Evolutionary conservation across 1,140 invertebrate genomes (phyloP).

Genomic region (Leptestheria dahalacensis): DNA sequence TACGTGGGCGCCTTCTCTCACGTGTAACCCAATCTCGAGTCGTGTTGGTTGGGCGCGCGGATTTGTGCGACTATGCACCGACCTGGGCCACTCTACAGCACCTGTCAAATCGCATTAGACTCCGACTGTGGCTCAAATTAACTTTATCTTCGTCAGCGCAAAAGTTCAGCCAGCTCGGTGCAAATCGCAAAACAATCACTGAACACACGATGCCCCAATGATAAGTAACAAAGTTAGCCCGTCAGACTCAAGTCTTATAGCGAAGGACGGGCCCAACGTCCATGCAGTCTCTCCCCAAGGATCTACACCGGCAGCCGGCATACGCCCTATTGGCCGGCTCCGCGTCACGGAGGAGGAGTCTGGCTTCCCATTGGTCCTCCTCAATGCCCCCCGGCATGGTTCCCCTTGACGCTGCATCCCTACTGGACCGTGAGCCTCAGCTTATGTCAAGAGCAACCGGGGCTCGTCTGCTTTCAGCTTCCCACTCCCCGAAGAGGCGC

Average conservation of each 20-base stretch:
- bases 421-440: neutral
- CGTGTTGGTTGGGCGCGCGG: neutral
- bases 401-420: neutral
- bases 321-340: neutral
- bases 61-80: neutral
- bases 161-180: constrained; percentile 13
- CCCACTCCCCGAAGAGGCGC: constrained; percentile 4
- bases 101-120: constrained; percentile 13
- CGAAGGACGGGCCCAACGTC: constrained; percentile 8
- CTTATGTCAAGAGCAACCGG: neutral
- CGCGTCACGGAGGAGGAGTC: neutral
- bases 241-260: constrained; percentile 14
- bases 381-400: neutral
- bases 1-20: neutral
- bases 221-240: constrained; percentile 14
- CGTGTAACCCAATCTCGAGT: neutral
- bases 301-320: neutral
- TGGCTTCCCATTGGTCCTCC: neutral
- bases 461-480: neutral
- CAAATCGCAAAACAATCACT: constrained; percentile 14
- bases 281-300: neutral
- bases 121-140: constrained; percentile 12
- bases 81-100: neutral
- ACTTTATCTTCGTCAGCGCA: constrained; percentile 13
- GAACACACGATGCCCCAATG: constrained; percentile 14